Base-by-base conservation (phyloP, 1,140 invertebrate genomes). In the Drosophila auraria region DNA sequence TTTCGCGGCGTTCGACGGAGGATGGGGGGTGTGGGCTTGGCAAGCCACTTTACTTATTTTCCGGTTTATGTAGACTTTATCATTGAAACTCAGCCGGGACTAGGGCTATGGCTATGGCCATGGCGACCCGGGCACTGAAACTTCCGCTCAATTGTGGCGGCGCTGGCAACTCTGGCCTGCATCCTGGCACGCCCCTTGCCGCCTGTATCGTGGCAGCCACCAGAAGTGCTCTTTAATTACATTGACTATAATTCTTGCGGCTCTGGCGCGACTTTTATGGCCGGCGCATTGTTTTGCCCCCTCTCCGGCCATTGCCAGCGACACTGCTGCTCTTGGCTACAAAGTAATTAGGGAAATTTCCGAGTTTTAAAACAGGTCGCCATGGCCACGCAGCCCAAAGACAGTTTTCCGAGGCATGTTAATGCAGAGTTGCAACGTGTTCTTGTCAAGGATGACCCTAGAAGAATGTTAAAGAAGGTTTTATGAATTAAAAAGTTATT, bases 161-260 rank as follows among this genome's bases (percentile, higher is more conserved):
- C 68, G 36, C 54, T 60, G 58, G 54, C 71, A 73, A 71, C 80
- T 60, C 61, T 83, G 62, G 58, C 73, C 33, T 62, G 70, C 70
- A 72, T 72, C 71, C 71, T 73, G 70, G 17, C 56, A n/a, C 20
- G 6, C 40, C 38, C 33, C 23, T 33, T 3, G 17, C 38, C 44
- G 42, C 30, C 70, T 60, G 68, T 73, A 73, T 73, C 71, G 71
- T 73, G 71, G 71, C 71, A 73, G 71, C 69, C 69, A 61, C 71
- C 71, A 73, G 71, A 73, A 73, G 71, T 73, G 83, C 86, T 89
- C 84, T 87, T 87, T 87, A 87, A 87, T 87, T 87, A 87, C 83
- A 87, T 87, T 87, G 83, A 87, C 83, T 87, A 87, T 87, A 87
- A 87, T 87, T 87, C 83, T 87, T 87, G 83, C 70, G 83, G 83